Conservation (phyloP, 2,888 invertebrate genomes). For the Cryptops parisi region DNA sequence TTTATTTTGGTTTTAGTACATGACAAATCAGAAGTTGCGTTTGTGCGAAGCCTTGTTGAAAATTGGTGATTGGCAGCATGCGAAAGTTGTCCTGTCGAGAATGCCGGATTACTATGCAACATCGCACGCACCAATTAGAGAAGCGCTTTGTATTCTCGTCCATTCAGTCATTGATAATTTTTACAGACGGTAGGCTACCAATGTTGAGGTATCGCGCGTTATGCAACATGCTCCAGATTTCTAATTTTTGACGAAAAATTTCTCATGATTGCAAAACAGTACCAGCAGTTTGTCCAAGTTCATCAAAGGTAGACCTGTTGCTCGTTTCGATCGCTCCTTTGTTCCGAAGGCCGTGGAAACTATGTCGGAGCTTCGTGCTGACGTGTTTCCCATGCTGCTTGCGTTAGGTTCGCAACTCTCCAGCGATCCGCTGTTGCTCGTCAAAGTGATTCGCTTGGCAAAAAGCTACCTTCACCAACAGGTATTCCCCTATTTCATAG, state of each 20-base stretch:
- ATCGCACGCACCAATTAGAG: conserved; percentile 60
- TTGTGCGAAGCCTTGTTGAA: conserved; percentile 74
- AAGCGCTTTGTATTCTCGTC: conserved; percentile 60
- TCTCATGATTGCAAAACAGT: not conserved
- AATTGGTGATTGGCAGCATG: conserved; percentile 82
- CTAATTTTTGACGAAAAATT: too few species aligned
- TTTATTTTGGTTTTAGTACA: conserved; percentile 30
- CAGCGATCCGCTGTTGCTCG: conserved; percentile 74
- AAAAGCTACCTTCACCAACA: too few species aligned
- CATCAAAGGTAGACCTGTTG: conserved; percentile 43
- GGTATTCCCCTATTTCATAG: too few species aligned
- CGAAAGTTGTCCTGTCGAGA: conserved; percentile 58
- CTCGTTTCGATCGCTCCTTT: conserved; percentile 30
- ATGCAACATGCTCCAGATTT: too few species aligned
- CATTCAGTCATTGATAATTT: conserved; percentile 74
- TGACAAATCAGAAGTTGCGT: conserved; percentile 82
- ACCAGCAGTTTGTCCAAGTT: not conserved
- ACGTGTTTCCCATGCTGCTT: conserved; percentile 70
- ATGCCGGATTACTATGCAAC: conserved; percentile 68
- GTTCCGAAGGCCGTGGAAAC: conserved; percentile 52
- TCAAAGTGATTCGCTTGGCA: conserved; percentile 54
- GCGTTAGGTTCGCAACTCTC: conserved; percentile 76
- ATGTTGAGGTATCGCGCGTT: too few species aligned
- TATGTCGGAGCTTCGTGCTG: conserved; percentile 54
- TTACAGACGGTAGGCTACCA: conserved; percentile 54